Base-by-base conservation (phyloP, 2,113 vertebrate genomes). In the Taxidea taxus region DNA sequence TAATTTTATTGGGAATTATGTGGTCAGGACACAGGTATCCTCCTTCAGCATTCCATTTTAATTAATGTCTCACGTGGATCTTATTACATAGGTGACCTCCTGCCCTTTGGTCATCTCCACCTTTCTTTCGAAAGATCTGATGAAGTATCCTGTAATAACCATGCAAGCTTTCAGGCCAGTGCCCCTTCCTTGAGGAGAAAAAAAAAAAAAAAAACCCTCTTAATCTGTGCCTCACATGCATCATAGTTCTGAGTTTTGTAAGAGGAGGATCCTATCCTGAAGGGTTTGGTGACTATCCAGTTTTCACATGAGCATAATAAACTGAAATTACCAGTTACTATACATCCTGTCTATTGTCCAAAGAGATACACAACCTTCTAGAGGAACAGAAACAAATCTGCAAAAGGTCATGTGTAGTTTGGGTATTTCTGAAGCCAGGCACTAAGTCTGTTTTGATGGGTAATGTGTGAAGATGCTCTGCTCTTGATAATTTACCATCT, bases 111-210 rank as follows among this genome's bases (percentile, higher is more conserved):
- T 96, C 96, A 97, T 97, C 97, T 96, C 97, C 90, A 96, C 97
- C 97, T 97, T 94, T 94, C 96, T 98, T 97, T 98, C 72, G 74
- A 98, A 98, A 98, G 96, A 97, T 94, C 86, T 97, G 96, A 96
- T 96, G 72, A 95, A 89, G 82, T 80, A 80, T 87, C 86, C 86
- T 97, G 4, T 97, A 95, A 98, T 97, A 97, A 97, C 44, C 44
- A 96, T 11, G 51, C 87, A 58, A 64, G 86, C 29, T 70, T 70
- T 81, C 82, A 95, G 83, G 58, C 90, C 75, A 44, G 64, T 95
- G 95, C 37, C 78, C 87, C 90, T 92, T 96, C 97, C 96, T 95
- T 89, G 49, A 13, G 80, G 74, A 60, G 21, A 2, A 29, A 47
- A 39, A 29, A 62, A 6, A 74, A 6, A 44, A 81, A 82, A 68